Percentiles rank a stretch among this genome's conserved stretches.
Evolutionary conservation across 2,113 vertebrate species (phyloP).

Genomic region (Zosterops borbonicus): DNA sequence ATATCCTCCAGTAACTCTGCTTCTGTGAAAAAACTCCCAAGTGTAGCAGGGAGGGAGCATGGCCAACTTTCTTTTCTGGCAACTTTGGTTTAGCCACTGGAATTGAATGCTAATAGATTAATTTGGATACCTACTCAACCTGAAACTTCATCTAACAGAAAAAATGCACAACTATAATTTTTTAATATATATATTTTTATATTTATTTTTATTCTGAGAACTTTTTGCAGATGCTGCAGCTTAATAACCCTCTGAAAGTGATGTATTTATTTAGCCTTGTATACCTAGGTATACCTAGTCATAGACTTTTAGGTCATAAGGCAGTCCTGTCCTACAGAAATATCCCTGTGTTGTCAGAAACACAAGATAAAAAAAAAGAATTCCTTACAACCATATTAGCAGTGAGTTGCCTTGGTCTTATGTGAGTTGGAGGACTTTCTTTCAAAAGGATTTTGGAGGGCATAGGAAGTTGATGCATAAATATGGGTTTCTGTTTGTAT

Average conservation of each 20-base stretch:
- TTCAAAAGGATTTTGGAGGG: not conserved
- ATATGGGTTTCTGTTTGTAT: not conserved
- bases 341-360: not conserved
- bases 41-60: not conserved
- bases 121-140: conserved; percentile 61
- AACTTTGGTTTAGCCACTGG: conserved; percentile 37
- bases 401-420: not conserved
- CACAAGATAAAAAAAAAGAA: not conserved
- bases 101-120: conserved; percentile 65
- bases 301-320: not conserved
- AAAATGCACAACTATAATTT: not conserved
- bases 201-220: conserved; percentile 25
- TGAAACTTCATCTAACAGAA: conserved; percentile 58
- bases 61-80: conserved; percentile 4
- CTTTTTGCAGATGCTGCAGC: not conserved
- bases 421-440: not conserved
- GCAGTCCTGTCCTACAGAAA: not conserved
- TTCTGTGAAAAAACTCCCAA: conserved; percentile 30
- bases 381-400: not conserved
- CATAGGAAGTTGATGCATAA: not conserved
- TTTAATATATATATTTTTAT: too few species aligned
- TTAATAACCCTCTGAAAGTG: not conserved
- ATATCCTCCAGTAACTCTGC: not conserved
- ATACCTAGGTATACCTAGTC: not conserved
- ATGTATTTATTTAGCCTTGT: not conserved